Evolutionary conservation across 2,888 invertebrate genomes (phyloP), one percentile per base, ranked within the genome.

Genomic region (Cryptophagus acutangulus): DNA sequence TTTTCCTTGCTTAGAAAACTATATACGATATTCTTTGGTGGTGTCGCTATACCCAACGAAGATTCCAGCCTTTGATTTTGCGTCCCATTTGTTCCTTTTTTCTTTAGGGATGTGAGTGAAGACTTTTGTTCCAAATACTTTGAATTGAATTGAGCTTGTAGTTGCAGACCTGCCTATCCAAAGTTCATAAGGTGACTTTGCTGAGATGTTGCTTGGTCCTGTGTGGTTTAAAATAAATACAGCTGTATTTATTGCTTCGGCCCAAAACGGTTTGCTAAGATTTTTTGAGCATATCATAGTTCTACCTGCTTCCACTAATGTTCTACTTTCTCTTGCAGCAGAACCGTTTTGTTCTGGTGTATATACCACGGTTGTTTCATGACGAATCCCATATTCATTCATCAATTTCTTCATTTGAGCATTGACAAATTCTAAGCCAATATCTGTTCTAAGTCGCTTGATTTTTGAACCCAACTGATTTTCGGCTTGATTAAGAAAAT

Each of bases 21-120:
- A 54, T 5, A 55, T 36, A 36, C 48, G 35, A 37, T 50, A 53
- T 9, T 41, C 54, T 33, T 40, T 39, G 9, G 36, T 33, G 15
- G 42, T 43, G 16, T 48, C 47, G 14, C 28, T 26, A 38, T 51
- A 53, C 17, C 52, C 48, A 13, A 52, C 41, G 35, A 48, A 34
- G 35, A 39, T 36, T 6, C 47, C 46, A 26, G 46, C 46, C 14
- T 33, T 17, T 4, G 47, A 39, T 30, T 50, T 52, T 36, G 35
- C 45, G 29, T 51, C 49, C 18, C 45, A 29, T 28, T 53, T 53
- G 12, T 25, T 10, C 33, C 51, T 17, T 10, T 46, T 40, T 43
- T 53, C 40, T 36, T 55, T 50, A 28, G 45, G 38, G 35, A 53
- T 50, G 5, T 51, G 45, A 12, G 43, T 46, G 44, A 41, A 55